These are phyloP conservation scores for Drosophila robusta DNA, from an alignment of 2,888 invertebrate genomes.

Conservation along the genomic window DNA sequence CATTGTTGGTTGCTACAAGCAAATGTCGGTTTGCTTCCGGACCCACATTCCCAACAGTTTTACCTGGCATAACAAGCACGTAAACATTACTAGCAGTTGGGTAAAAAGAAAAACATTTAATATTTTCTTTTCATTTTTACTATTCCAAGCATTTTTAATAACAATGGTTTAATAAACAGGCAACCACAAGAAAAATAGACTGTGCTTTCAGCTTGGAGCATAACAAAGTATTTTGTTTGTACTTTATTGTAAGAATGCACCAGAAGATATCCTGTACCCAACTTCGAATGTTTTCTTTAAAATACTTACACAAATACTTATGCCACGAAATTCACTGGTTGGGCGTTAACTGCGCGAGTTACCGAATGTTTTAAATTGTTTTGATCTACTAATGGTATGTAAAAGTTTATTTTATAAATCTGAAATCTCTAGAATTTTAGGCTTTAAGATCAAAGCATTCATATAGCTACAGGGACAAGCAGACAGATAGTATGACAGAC, in stretches of 20 bases:
- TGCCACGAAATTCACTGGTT: no score
- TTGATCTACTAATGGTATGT: no score
- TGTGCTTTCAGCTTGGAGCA: background rate
- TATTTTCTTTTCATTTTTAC: background rate
- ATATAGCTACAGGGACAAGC: no score
- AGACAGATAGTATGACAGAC: no score
- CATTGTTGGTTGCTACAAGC: constrained; percentile 13
- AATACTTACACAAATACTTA: no score
- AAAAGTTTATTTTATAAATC: no score
- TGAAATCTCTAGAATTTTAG: no score
- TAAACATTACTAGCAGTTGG: constrained; percentile 21
- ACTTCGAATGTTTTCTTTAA: no score
- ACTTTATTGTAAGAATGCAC: background rate
- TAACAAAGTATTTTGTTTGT: no score
- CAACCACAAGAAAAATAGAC: constrained; percentile 2
- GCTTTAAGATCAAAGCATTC: no score
- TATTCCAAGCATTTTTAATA: constrained; percentile 16
- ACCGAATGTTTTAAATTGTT: no score
- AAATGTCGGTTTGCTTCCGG: constrained; percentile 33
- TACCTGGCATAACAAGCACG: constrained; percentile 15
- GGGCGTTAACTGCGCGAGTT: no score
- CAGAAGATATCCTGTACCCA: background rate
- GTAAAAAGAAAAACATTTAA: constrained; percentile 13
- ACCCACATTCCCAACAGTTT: constrained; percentile 23
- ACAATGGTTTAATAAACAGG: constrained; percentile 26